phyloP scores from a whole-genome alignment of 1,140 invertebrate genomes.

The Drosophila orena region DNA sequence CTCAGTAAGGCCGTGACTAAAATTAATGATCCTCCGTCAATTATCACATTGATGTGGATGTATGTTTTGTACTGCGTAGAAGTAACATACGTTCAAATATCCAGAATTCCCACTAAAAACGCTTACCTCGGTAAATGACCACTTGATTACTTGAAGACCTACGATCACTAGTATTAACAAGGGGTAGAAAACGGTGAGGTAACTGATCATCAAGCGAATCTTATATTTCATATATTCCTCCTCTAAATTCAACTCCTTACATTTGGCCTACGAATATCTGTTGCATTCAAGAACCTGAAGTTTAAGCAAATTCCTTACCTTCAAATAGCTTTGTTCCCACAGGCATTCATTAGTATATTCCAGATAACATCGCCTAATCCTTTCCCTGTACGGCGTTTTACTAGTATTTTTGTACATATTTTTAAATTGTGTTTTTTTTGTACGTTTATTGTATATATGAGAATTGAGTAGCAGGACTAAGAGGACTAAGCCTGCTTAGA shows the following conservation, averaged over 20 bases:
- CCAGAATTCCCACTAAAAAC: too few species aligned
- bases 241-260: slow-evolving; percentile 37
- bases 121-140: slow-evolving; percentile 6
- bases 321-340: background rate
- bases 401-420: background rate
- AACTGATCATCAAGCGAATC: slow-evolving; percentile 32
- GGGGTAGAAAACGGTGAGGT: slow-evolving; percentile 32
- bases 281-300: too few species aligned
- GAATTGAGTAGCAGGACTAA: too few species aligned
- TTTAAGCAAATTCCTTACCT: background rate
- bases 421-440: too few species aligned
- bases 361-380: background rate
- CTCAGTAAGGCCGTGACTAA: slow-evolving; percentile 79
- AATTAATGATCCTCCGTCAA: slow-evolving; percentile 43
- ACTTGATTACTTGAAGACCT: background rate
- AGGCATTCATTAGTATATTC: background rate
- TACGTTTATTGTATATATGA: too few species aligned
- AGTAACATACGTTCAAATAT: background rate
- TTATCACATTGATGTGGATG: slow-evolving; percentile 28
- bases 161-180: slow-evolving; percentile 9
- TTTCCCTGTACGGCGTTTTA: background rate
- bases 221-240: slow-evolving; percentile 41
- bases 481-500: too few species aligned
- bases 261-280: slow-evolving; percentile 26
- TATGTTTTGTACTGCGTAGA: slow-evolving; percentile 5